phyloP scores from a whole-genome alignment of 2,797 vertebrate species.

The Corythornis leucogaster region DNA sequence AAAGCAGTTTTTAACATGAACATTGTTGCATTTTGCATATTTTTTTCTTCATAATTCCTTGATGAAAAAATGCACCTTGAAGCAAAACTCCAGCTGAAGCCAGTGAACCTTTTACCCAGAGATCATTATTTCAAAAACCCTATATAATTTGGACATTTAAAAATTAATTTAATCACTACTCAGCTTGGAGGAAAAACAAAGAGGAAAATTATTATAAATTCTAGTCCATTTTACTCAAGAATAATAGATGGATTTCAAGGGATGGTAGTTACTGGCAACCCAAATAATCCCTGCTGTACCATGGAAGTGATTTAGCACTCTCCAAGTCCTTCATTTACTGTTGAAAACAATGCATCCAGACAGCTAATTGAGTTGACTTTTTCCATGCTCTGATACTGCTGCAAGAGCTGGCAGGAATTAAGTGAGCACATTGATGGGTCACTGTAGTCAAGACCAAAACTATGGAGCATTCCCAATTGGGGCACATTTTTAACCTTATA shows the following conservation, averaged over 20 bases:
- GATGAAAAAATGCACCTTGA: background rate
- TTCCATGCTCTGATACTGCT: background rate
- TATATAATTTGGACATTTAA: background rate
- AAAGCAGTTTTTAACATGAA: background rate
- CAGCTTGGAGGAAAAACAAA: background rate
- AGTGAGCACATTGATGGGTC: background rate
- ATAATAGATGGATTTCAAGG: background rate
- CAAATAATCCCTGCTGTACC: background rate
- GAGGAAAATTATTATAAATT: background rate
- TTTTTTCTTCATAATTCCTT: background rate
- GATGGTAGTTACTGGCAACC: background rate
- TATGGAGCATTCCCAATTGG: background rate
- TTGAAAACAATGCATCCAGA: background rate
- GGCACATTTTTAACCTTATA: background rate
- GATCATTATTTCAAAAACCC: background rate
- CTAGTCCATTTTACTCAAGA: background rate
- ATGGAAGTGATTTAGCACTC: background rate
- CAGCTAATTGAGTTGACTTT: background rate
- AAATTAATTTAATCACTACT: background rate
- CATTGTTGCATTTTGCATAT: background rate
- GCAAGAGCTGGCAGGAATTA: background rate
- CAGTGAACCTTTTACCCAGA: background rate
- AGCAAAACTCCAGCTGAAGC: background rate
- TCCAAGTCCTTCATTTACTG: background rate
- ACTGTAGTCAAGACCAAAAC: background rate